Evolutionary conservation across 1,140 invertebrate species (phyloP).

Genomic region (Meloidogyne hapla): DNA sequence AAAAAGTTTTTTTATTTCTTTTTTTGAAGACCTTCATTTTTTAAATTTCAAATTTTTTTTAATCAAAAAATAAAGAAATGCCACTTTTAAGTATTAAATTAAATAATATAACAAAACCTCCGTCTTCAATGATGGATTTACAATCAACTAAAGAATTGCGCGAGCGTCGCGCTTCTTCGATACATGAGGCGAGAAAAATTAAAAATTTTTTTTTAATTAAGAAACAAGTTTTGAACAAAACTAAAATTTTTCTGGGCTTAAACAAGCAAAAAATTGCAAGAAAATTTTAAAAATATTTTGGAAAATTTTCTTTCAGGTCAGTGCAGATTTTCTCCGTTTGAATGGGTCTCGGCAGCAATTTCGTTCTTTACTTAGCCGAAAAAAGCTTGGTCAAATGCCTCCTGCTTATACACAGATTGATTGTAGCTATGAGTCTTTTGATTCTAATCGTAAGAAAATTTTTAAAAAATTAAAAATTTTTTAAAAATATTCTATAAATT

Average conservation of each 20-base stretch:
- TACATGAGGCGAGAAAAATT: constrained; percentile 45
- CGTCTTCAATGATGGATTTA: not conserved
- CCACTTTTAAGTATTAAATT: not conserved
- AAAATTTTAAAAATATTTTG: no score
- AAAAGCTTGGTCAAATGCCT: constrained; percentile 61
- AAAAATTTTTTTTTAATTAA: not conserved
- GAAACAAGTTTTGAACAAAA: no score
- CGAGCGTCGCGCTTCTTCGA: constrained; percentile 43
- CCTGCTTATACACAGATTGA: constrained; percentile 61
- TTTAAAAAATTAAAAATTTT: not conserved
- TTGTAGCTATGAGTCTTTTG: constrained; percentile 61
- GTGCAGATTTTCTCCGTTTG: constrained; percentile 58
- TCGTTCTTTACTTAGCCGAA: constrained; percentile 57
- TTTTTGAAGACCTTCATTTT: no score
- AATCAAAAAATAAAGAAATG: not conserved
- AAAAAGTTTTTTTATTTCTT: no score
- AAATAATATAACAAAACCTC: not conserved
- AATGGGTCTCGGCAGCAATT: constrained; percentile 59
- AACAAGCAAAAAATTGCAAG: no score
- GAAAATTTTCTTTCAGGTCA: constrained; percentile 52
- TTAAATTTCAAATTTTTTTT: not conserved
- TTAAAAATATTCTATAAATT: not conserved
- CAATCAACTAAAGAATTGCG: not conserved
- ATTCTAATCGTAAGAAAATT: constrained; percentile 36
- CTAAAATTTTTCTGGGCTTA: not conserved